These are phyloP conservation scores for Cuniculus paca DNA, from an alignment of 2,797 vertebrate species.

Conservation along the genomic window DNA sequence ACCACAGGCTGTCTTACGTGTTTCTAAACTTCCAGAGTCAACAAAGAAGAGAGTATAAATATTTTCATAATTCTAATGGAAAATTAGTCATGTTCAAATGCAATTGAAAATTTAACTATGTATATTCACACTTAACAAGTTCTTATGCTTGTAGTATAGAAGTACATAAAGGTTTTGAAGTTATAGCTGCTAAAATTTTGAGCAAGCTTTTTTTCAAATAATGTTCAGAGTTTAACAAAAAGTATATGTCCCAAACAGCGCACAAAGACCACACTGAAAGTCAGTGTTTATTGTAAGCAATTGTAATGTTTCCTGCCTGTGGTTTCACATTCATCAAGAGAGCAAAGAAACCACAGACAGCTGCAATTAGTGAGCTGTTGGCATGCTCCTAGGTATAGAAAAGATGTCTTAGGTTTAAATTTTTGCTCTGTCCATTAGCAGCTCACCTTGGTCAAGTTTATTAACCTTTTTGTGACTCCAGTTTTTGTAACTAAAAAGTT, in stretches of 20 bases:
- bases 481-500: not conserved
- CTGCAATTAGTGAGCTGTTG: not conserved
- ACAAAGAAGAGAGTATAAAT: not conserved
- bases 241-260: not conserved
- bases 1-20: not conserved
- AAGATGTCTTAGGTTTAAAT: not conserved
- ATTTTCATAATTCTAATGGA: not conserved
- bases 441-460: not conserved
- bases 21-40: not conserved
- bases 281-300: not conserved
- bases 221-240: not conserved
- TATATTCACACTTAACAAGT: not conserved
- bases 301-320: not conserved
- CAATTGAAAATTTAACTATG: not conserved
- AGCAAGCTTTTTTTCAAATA: not conserved
- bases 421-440: not conserved
- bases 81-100: slow-evolving; percentile 7
- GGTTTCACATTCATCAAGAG: not conserved
- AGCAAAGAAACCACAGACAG: not conserved
- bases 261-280: not conserved
- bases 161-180: not conserved
- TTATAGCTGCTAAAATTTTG: slow-evolving; percentile 18
- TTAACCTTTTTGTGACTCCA: not conserved
- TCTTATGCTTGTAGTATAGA: not conserved
- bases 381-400: not conserved